Base-by-base conservation (phyloP, 2,797 vertebrate genomes). In the Poliocrania exsul region DNA sequence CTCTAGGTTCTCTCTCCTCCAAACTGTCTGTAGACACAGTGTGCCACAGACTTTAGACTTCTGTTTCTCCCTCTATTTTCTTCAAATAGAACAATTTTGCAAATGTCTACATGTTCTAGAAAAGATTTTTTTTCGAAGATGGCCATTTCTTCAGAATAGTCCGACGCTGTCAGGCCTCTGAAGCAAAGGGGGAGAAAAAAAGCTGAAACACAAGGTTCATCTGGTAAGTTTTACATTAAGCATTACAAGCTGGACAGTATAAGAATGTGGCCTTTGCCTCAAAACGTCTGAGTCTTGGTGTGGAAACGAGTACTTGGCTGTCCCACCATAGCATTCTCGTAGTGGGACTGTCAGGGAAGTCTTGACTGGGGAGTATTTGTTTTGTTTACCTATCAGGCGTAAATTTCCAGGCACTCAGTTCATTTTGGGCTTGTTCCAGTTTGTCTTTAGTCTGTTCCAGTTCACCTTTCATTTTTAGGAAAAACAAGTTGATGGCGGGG, bases 401-500 rank as follows among this genome's bases (percentile, higher is more conserved):
- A 99, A 99, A 99, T 99, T 99, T 99, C 99, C 99, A 99, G 99
- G 99, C 99, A 99, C 99, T 99, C 99, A 99, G 99, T 99, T 99
- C 99, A 99, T 99, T 99, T 99, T 99, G 99, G 98, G 99, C 99
- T 99, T 99, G 99, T 99, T 99, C 99, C 99, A 99, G 99, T 99
- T 99, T 99, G 99, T 99, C 99, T 99, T 99, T 99, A 99, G 99
- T 99, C 99, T 99, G 99, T 99, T 99, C 99, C 99, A 99, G 99
- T 99, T 99, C 99, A 95, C 98, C 98, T 99, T 99, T 99, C 99
- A 99, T 99, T 99, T 99, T 99, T 98, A 99, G 99, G 99, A 99
- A 99, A 99, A 99, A 99, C 98, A 99, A 99, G 99, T 99, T 99
- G 99, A 99, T 99, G 98, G 99, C 99, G 86, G 99, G 99, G 97